Base-by-base conservation (phyloP, 1,140 invertebrate species). In the Lucilia sericata region DNA sequence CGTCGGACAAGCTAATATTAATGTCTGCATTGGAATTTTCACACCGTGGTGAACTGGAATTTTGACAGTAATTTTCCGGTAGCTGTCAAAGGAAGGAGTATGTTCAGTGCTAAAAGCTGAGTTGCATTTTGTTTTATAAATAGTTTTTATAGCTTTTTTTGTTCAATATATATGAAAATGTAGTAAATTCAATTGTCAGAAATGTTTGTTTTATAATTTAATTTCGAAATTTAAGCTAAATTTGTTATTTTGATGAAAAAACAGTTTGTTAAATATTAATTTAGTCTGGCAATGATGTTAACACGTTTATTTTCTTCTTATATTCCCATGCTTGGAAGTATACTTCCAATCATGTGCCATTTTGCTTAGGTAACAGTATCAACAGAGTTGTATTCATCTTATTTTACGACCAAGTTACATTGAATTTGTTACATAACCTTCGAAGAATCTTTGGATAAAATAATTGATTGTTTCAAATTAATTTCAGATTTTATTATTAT, bases 1-100 rank as follows among this genome's bases (percentile, higher is more conserved):
- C 65, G n/a, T 49, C 12, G 17, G 17, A 21, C 76, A 12, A 80
- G 76, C 42, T 49, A 80, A 80, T 70, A 17, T 49, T 17, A 65
- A 82, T 82, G 82, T n/a, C 42, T 74, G 82, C 21, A 42, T 34
- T 49, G 82, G 36, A 83, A 83, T 65, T 83, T 74, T 65, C 14
- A 36, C 12, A 8, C 60, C 17, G 81, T 65, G 81, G 81, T 82
- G 81, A 30, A 82, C 60, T 82, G 81, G 81, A 82, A 82, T 65
- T n/a, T 49, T 80, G 76, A 80, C 76, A 80, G 47, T 19, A 80
- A 80, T 51, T 25, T 80, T 80, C 76, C 76, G 65, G 65, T 70
- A 70, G 21, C 21, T 70, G 65, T 25, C 55, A 60, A n/a, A 7
- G 2, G 17, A 10, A 19, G 75, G 0, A 5, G 75, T 78, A 25